A percentile compares a stretch with the other conserved stretches of the same genome.
These are phyloP conservation scores for Ciona savignyi DNA, from an alignment of 23 tunicate genomes.

Conservation along the genomic window DNA sequence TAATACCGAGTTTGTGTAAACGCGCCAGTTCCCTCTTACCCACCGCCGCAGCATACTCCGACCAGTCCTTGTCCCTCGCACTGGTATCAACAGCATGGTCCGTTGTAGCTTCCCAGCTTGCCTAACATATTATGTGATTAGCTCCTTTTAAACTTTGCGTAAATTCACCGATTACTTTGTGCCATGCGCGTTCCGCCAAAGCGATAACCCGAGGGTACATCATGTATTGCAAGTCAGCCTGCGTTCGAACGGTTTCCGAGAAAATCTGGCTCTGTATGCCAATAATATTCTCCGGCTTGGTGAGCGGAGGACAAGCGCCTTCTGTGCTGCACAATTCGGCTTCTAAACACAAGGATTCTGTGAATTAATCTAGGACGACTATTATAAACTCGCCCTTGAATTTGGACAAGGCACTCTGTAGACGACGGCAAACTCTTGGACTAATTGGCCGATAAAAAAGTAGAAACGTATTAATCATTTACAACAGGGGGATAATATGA, in stretches of 20 bases:
- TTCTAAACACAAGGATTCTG: conserved; percentile 14
- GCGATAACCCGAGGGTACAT: conserved; percentile 69
- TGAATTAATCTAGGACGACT: no score
- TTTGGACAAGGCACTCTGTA: no score
- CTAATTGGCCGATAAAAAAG: no score
- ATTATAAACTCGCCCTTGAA: no score
- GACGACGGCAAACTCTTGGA: no score
- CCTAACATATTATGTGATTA: conserved; percentile 8
- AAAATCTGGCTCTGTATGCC: conserved; percentile 89
- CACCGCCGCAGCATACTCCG: conserved; percentile 30
- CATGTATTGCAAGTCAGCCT: conserved; percentile 41
- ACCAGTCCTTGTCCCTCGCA: conserved; percentile 36
- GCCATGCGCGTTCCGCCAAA: conserved; percentile 86
- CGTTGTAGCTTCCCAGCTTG: conserved; percentile 21
- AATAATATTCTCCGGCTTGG: conserved; percentile 50
- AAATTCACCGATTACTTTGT: conserved; percentile 52
- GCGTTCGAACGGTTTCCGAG: conserved; percentile 60
- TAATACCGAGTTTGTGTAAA: conserved; percentile 19
- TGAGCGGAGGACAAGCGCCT: conserved; percentile 31
- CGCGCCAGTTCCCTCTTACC: conserved; percentile 30
- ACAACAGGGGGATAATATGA: no score
- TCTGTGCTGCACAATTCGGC: conserved; percentile 26
- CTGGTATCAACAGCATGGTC: background rate
- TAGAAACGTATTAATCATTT: no score
- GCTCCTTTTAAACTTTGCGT: no score